phyloP scores from a whole-genome alignment of 2,888 invertebrate genomes.

The Xiphydria camelus region DNA sequence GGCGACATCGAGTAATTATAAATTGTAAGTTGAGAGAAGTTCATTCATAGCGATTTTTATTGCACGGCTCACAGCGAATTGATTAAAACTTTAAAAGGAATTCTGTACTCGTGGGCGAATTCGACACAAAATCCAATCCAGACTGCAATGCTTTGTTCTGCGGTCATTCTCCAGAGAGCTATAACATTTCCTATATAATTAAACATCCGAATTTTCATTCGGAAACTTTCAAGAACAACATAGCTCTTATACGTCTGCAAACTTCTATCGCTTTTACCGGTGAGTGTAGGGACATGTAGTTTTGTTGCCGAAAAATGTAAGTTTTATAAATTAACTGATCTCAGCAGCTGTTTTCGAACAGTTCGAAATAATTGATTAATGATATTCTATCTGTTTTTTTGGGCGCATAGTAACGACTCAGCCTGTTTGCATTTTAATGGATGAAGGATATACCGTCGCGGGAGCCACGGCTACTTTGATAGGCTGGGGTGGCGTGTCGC shows the following conservation, averaged over 20 bases:
- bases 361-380: too few relatives aligned
- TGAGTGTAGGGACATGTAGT: constrained; percentile 46
- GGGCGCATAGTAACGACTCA: constrained; percentile 81
- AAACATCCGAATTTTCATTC: constrained; percentile 75
- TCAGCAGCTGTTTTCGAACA: too few relatives aligned
- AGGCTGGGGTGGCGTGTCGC: constrained; percentile 76
- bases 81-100: constrained; percentile 60
- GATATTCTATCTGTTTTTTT: too few relatives aligned
- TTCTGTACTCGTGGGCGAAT: constrained; percentile 75
- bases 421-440: constrained; percentile 69
- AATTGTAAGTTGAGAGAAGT: constrained; percentile 61
- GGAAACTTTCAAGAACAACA: constrained; percentile 65
- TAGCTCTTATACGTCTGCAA: constrained; percentile 74
- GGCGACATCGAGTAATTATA: constrained; percentile 75
- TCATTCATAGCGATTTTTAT: background rate
- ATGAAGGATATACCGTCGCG: constrained; percentile 46
- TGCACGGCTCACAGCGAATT: background rate
- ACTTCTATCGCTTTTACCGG: constrained; percentile 70
- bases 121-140: constrained; percentile 71
- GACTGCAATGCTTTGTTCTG: constrained; percentile 76
- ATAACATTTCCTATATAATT: constrained; percentile 74
- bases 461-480: constrained; percentile 65
- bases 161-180: constrained; percentile 70
- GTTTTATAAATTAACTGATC: too few relatives aligned
- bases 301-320: too few relatives aligned